Conservation (phyloP, 2,113 vertebrate genomes). For the Saguinus imperator region DNA sequence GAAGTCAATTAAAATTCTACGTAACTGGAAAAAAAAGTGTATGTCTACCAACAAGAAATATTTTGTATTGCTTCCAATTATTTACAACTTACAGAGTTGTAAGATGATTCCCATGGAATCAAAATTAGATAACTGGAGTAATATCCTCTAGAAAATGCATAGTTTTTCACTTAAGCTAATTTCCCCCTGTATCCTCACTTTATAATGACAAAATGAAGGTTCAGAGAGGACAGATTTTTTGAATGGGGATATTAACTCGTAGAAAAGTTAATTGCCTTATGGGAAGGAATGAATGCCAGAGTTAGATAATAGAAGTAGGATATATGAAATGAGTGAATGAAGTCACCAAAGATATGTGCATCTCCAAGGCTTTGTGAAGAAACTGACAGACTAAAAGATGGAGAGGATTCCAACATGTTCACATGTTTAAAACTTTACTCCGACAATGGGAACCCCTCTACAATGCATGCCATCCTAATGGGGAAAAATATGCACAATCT, state of each 20-base stretch:
- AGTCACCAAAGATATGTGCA: background rate
- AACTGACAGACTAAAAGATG: background rate
- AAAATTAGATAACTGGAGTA: background rate
- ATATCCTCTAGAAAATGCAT: no score
- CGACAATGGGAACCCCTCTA: background rate
- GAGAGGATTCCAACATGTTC: background rate
- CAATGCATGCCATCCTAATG: background rate
- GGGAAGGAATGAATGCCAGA: background rate
- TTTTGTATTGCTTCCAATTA: background rate
- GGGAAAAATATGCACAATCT: background rate
- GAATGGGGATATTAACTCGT: background rate
- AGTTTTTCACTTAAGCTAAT: background rate
- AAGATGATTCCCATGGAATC: background rate
- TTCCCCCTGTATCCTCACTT: background rate
- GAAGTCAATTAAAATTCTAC: background rate
- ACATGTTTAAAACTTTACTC: background rate
- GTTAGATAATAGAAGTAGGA: background rate
- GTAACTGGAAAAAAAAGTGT: background rate
- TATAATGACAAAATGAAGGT: background rate
- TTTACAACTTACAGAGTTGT: background rate
- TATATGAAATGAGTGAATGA: background rate
- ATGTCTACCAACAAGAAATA: background rate
- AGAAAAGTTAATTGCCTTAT: background rate
- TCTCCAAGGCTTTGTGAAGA: background rate
- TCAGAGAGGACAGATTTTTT: background rate